Evolutionary conservation across 92 coral and sea anemone species (phyloP), one percentile per base, ranked within the genome.

Genomic region (Virgularia gustaviana): DNA sequence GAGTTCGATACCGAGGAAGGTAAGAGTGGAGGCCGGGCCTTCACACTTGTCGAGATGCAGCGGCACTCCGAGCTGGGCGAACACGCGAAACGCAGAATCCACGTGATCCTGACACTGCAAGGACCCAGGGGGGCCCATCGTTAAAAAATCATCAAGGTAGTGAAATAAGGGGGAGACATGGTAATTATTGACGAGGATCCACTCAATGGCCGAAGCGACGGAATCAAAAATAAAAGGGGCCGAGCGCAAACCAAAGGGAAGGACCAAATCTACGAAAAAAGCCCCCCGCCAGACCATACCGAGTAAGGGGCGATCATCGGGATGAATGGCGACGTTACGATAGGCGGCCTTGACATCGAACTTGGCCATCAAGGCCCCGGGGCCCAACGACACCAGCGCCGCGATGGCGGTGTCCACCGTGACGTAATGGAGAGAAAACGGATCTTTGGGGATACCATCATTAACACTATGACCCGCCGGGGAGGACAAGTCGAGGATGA

Each of bases 191-290:
- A n/a, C n/a, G n/a, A 9, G 61, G 61, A 9, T 30, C 61, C 20
- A 35, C 23, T 15, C 61, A 35, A 24, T 23, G 61, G 23, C 61
- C 61, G 28, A 64, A 23, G 28, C 49, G 51, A 31, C 44, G 80
- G 4, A 37, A 54, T 62, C 44, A 6, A 27, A 60, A 49, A 2
- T 43, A 47, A 11, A 33, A n/a, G n/a, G n/a, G n/a, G n/a, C n/a
- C n/a, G n/a, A n/a, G n/a, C n/a, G n/a, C n/a, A n/a, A n/a, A n/a
- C 44, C 11, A n/a, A 62, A 32, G 25, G n/a, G 1, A 1, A 20
- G 39, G 15, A 32, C 1, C 72, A 70, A 74, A 0, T 23, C 6
- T 47, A 75, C 23, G 38, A n/a, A n/a, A n/a, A n/a, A n/a, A n/a
- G n/a, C n/a, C n/a, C n/a, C n/a, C n/a, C n/a, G n/a, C n/a, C n/a